Evolutionary conservation across 2,797 vertebrate species (phyloP).

Genomic region (Ficedula albicollis): DNA sequence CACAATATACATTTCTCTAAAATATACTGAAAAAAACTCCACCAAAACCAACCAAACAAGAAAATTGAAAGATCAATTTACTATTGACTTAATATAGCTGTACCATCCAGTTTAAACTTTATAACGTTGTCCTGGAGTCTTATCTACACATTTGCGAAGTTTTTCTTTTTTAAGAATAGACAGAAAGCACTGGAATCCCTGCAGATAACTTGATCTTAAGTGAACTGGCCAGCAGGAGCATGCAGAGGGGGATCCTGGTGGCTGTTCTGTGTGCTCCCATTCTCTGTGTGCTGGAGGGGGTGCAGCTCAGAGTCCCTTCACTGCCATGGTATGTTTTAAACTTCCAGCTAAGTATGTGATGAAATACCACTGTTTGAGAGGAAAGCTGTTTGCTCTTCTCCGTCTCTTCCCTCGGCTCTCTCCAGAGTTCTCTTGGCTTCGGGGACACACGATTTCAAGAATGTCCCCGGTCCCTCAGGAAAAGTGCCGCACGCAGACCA

Average conservation of each 20-base stretch:
- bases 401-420: not conserved
- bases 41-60: not conserved
- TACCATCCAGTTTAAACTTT: not conserved
- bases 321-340: not conserved
- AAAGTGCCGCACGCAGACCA: not conserved
- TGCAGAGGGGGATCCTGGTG: not conserved
- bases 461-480: not conserved
- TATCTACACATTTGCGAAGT: not conserved
- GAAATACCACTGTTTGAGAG: not conserved
- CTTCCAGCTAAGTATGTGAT: not conserved
- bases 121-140: not conserved
- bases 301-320: not conserved
- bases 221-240: not conserved
- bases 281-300: not conserved
- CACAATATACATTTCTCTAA: not conserved
- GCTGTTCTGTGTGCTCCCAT: not conserved
- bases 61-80: not conserved
- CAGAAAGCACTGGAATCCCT: not conserved
- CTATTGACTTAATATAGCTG: not conserved
- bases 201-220: not conserved
- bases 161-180: not conserved
- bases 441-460: rapidly evolving
- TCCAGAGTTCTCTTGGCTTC: not conserved
- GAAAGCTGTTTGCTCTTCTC: not conserved
- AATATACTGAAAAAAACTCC: not conserved